Evolutionary conservation across 2,888 invertebrate genomes (phyloP), one percentile per base, ranked within the genome.

Genomic region (Spisula subtruncata): DNA sequence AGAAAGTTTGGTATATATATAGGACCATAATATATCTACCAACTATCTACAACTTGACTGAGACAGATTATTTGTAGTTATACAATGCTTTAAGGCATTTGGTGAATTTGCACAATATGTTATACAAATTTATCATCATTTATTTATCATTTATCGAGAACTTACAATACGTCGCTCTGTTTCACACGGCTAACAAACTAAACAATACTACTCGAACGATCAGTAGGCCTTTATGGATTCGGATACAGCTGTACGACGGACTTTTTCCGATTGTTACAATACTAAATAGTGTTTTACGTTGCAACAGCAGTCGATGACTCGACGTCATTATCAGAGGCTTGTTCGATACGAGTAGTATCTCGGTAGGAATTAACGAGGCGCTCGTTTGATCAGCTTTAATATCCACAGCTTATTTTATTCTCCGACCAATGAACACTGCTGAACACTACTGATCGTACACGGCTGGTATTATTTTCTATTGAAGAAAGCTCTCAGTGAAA

Each of bases 141-240:
- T 75, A 85, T 80, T 80, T 25, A 85, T 80, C 85, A 80, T 85
- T 85, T 51, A 84, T 84, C 84, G 84, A 35, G n/a, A 85, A 41
- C 56, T n/a, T 18, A 56, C 18, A 51, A n/a, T 80, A 48, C 83
- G 10, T 10, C 29, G 66, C 56, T 80, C 80, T 80, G 80, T 85
- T 79, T 80, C 79, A 48, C 51, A 85, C 51, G 54, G 20, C 29
- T 51, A n/a, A 35, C 41, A 84, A 84, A 46, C 25, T 66, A n/a
- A 32, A 75, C 8, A 8, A 41, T n/a, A n/a, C n/a, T n/a, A 41
- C 41, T 2, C 2, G 41, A 16, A 51, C 51, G 71, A 41, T 16
- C 71, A 6, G 10, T 46, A 66, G n/a, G n/a, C n/a, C n/a, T n/a
- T n/a, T n/a, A n/a, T n/a, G n/a, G n/a, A n/a, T 20, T 18, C 56